These are phyloP conservation scores for Drosophila lowei DNA, from an alignment of 1,140 invertebrate genomes.

Conservation along the genomic window DNA sequence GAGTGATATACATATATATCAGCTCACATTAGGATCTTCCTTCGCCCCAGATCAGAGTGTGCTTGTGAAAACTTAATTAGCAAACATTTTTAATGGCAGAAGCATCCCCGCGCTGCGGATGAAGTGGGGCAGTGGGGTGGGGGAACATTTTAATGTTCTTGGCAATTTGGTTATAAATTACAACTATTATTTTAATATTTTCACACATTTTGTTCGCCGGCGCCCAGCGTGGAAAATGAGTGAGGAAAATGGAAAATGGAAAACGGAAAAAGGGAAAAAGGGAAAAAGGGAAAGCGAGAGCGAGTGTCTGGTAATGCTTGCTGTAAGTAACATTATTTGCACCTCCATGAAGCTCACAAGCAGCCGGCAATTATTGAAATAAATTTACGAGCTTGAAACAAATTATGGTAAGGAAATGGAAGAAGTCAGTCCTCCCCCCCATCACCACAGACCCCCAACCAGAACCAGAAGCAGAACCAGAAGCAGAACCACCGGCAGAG, in stretches of 20 bases:
- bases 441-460: background rate
- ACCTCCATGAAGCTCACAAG: constrained; percentile 54
- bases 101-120: constrained; percentile 23
- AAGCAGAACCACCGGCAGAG: constrained; percentile 7
- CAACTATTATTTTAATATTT: constrained; percentile 69
- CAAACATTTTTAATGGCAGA: constrained; percentile 61
- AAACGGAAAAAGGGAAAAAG: background rate
- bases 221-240: background rate
- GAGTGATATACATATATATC: constrained; percentile 23
- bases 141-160: constrained; percentile 47
- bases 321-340: constrained; percentile 53
- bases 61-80: constrained; percentile 61
- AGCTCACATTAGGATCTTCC: constrained; percentile 16
- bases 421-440: background rate
- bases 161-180: constrained; percentile 68
- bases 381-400: constrained; percentile 58
- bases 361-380: constrained; percentile 60
- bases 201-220: constrained; percentile 52
- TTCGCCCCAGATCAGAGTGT: background rate
- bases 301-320: constrained; percentile 33
- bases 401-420: constrained; percentile 56
- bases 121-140: background rate
- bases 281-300: constrained; percentile 15
- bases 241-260: background rate
- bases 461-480: background rate